Conservation (phyloP, 30 jellyfish, hydroid and myxozoan genomes). For the Turritopsis rubra region DNA sequence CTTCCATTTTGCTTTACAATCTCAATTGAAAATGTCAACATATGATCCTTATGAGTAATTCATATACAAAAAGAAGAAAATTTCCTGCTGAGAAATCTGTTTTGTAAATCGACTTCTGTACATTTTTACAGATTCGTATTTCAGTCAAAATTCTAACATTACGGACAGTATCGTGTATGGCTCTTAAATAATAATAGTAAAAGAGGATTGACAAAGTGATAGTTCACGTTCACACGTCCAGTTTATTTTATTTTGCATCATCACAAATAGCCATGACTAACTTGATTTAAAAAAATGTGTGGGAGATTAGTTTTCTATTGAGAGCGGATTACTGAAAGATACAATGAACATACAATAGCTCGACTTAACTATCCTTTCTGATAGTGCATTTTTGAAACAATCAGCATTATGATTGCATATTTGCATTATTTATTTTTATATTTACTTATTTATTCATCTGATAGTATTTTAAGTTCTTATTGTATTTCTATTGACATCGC, state of each 20-base stretch:
- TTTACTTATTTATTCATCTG: no score
- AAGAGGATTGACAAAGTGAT: background rate
- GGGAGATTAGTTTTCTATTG: background rate
- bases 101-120: background rate
- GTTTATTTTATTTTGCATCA: background rate
- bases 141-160: no score
- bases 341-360: background rate
- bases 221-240: background rate
- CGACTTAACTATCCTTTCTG: background rate
- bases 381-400: background rate
- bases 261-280: background rate
- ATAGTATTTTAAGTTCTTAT: no score
- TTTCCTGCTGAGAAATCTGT: background rate
- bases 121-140: no score
- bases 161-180: no score
- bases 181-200: no score
- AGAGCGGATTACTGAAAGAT: background rate
- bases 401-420: background rate
- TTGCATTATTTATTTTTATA: no score
- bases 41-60: background rate
- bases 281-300: background rate
- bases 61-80: background rate
- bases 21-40: no score
- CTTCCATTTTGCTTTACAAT: background rate
- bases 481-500: background rate